Base-by-base conservation (phyloP, 2,113 vertebrate genomes). In the Ancistrus triradiatus region DNA sequence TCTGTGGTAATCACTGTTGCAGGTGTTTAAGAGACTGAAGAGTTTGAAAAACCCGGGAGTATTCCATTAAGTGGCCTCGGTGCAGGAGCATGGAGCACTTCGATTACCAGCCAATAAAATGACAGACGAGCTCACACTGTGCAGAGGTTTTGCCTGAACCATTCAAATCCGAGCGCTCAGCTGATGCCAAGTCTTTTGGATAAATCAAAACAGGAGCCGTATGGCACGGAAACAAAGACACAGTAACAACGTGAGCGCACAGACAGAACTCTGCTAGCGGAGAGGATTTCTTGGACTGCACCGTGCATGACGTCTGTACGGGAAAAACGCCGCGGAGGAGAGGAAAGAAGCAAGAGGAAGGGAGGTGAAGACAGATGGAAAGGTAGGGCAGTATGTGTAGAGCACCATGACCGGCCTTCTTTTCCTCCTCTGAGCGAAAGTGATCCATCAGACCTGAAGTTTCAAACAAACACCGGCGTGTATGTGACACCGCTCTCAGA, bases 391-490 rank as follows among this genome's bases (percentile, higher is more conserved):
- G 40, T 3, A 27, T 5, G 14, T 25, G 7, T 3, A 59, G 11
- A 33, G 57, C 28, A 24, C 42, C 17, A 27, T 19, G 59, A 53
- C 50, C 25, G 52, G 59, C 21, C 63, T 56, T 56, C 60, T 33
- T 37, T 40, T 63, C 50, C 68, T 43, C 21, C 22, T 42, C 33
- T 59, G 59, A 56, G 61, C 14, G 24, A 63, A 74, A 67, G 50
- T 28, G 44, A 77, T 75, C 56, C 66, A 74, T 77, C 72, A 66
- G 47, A 27, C 59, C 56, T 57, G 58, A 68, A 69, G 68, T 64
- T 77, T 73, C 73, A 74, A n/a, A 75, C 73, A 77, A 80, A 81
- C 74, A 77, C 71, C 38, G 62, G 37, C 28, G 66, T 65, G 62
- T 37, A 68, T 74, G 33, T 59, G 68, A 77, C 59, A 53, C 44